phyloP scores from a whole-genome alignment of 2,888 invertebrate genomes.

The Tholera decimalis region DNA sequence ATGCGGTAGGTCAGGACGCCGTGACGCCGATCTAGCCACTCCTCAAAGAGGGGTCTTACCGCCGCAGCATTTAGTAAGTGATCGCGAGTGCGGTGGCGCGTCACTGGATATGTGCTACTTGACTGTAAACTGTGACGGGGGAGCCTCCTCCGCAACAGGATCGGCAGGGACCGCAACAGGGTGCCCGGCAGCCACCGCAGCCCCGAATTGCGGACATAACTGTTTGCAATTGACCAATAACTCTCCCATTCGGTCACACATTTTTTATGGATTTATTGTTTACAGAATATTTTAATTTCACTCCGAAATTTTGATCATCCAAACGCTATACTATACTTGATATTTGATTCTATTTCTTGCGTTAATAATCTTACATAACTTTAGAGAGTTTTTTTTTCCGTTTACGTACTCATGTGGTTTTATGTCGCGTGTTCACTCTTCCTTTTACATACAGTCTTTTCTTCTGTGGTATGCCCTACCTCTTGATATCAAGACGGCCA shows the following conservation, averaged over 20 bases:
- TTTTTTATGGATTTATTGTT: conserved; percentile 64
- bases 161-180: conserved; percentile 64
- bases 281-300: conserved; percentile 9
- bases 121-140: conserved; percentile 90
- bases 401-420: too few species aligned
- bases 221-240: conserved; percentile 81
- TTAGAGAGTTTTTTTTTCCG: too few species aligned
- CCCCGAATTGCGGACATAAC: conserved; percentile 82
- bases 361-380: too few species aligned
- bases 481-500: too few species aligned
- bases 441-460: too few species aligned
- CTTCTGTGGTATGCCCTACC: too few species aligned
- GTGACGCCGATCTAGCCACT: too few species aligned
- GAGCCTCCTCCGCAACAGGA: conserved; percentile 78
- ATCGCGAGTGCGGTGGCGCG: conserved; percentile 63
- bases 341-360: too few species aligned
- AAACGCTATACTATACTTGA: too few species aligned
- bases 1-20: too few species aligned
- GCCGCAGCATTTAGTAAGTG: conserved; percentile 60
- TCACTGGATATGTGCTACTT: conserved; percentile 91
- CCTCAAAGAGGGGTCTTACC: too few species aligned
- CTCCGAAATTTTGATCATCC: conserved; percentile 41
- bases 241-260: conserved; percentile 86
- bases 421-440: too few species aligned
- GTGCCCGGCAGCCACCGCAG: conserved; percentile 67